Evolutionary conservation across 92 coral and sea anemone genomes (phyloP), one percentile per base, ranked within the genome.

Genomic region (Porites cylindrica): DNA sequence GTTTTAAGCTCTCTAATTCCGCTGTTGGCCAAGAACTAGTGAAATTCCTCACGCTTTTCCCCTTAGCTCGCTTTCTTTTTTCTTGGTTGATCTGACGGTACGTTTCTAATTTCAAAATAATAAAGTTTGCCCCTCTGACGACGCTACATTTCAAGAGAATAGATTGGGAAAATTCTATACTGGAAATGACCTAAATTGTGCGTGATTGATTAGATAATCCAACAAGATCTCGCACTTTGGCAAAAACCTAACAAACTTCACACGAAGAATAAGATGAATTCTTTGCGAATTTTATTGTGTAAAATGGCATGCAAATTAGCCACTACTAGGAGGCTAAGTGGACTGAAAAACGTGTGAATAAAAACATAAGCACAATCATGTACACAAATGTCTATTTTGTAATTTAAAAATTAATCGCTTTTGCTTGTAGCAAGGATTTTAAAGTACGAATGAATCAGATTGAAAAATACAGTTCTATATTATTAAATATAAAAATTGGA

Each of bases 191-290:
- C 65, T 75, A 58, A 43, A 71, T 38, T 32, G 76, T 70, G 70
- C 79, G 75, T 90, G 96, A 93, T 94, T 93, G 96, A 90, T 88
- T 82, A 75, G 62, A 14, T 94, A 94, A 94, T 94, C 96, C 98
- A 43, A 17, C 76, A 53, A 87, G 74, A 86, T 80, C 71, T 80
- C 79, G 81, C 87, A 47, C 81, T 74, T 83, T 14, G 72, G 70
- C 43, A n/a, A 65, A 82, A 73, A 73, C 72, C 81, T 83, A 76
- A 73, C 87, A 83, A 83, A 83, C 79, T 62, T 24, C 70, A 83
- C 62, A 76, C 80, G 63, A 21, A 74, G 80, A 62, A 17, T 63
- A 38, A 20, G 24, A 77, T 61, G 17, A 8, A 50, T 72, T 51
- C 80, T 19, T 24, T 63, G 47, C 56, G 38, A 56, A 61, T 59